phyloP scores from a whole-genome alignment of 2,797 vertebrate species.

The Anguilla megastoma region DNA sequence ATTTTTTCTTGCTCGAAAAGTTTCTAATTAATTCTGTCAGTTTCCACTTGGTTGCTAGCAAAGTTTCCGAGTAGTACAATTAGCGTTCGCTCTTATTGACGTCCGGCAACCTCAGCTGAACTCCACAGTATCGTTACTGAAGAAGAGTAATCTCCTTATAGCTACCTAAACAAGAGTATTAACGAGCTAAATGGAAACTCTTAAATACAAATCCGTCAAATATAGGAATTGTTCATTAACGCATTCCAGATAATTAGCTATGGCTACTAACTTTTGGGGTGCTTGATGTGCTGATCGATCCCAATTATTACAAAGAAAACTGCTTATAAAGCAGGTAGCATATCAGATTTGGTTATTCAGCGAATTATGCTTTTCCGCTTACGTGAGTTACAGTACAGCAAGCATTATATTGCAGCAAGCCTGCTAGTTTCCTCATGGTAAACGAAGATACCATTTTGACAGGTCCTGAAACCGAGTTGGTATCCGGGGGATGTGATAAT shows the following conservation, averaged over 20 bases:
- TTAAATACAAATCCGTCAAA: not conserved
- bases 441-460: constrained; percentile 3
- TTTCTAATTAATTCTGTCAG: not conserved
- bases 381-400: not conserved
- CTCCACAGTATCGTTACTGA: not conserved
- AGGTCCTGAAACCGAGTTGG: constrained; percentile 81
- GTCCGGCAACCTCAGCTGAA: not conserved
- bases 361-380: not conserved
- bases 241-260: not conserved
- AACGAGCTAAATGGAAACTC: too few relatives aligned
- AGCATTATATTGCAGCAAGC: not conserved
- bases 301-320: not conserved
- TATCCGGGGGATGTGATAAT: constrained; percentile 91
- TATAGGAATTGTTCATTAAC: not conserved
- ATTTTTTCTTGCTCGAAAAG: not conserved
- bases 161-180: not conserved
- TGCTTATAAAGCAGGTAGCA: not conserved
- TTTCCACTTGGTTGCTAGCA: not conserved
- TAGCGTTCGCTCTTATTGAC: not conserved
- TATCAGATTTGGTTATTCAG: not conserved
- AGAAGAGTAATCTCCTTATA: too few relatives aligned
- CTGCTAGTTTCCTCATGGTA: not conserved
- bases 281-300: too few relatives aligned
- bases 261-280: not conserved
- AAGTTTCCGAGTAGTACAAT: not conserved